Conservation (phyloP, 2,113 vertebrate genomes). For the Dromaius novaehollandiae region DNA sequence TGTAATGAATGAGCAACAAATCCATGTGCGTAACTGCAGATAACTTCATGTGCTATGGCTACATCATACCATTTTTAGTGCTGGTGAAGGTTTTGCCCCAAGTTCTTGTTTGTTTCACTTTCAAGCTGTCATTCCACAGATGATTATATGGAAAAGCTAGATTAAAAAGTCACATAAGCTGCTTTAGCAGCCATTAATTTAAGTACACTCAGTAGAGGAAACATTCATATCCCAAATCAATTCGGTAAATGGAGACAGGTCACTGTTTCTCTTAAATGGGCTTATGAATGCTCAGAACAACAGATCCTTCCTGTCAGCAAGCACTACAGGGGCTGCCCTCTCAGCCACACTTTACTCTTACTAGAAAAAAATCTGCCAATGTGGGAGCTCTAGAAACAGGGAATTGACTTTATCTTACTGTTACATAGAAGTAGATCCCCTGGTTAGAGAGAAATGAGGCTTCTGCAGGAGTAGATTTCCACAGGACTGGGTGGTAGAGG, state of each 20-base stretch:
- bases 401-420: neutral
- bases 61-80: neutral
- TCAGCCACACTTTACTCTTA: neutral
- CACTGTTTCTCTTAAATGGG: neutral
- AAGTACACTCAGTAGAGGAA: conserved; percentile 29
- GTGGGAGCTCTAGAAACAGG: neutral
- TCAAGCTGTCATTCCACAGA: conserved; percentile 25
- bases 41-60: neutral
- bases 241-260: conserved; percentile 50
- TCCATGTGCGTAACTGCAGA: neutral
- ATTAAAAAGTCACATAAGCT: conserved; percentile 63
- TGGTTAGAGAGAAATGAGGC: neutral
- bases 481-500: neutral
- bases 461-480: neutral
- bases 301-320: neutral
- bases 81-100: neutral
- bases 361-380: neutral
- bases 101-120: conserved; percentile 1
- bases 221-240: conserved; percentile 33
- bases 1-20: neutral
- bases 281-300: neutral
- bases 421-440: neutral
- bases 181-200: conserved; percentile 62
- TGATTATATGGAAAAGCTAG: conserved; percentile 21
- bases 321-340: neutral